These are phyloP conservation scores for Mesopsocus fuscifrons DNA, from an alignment of 2,888 invertebrate species.

Conservation along the genomic window DNA sequence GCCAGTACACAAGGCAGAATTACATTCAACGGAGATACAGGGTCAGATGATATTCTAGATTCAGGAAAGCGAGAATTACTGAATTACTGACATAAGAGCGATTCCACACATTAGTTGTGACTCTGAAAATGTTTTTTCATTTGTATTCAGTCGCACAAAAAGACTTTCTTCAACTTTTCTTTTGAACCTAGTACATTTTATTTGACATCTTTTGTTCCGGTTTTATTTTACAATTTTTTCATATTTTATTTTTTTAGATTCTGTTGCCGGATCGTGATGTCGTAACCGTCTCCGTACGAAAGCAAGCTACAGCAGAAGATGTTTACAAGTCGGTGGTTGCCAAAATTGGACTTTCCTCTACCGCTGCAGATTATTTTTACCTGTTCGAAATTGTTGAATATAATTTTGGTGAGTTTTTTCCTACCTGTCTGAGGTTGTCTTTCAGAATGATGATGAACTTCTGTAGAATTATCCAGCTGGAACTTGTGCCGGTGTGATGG, in stretches of 20 bases:
- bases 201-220: constrained; percentile 9
- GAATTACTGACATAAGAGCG: too few relatives aligned
- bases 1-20: too few relatives aligned
- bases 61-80: too few relatives aligned
- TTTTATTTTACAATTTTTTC: constrained; percentile 5
- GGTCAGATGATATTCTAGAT: too few relatives aligned
- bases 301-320: constrained; percentile 75
- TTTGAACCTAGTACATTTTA: too few relatives aligned
- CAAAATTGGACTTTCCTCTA: constrained; percentile 61
- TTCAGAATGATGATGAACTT: too few relatives aligned
- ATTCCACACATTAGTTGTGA: too few relatives aligned
- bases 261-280: constrained; percentile 83
- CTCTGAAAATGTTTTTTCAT: too few relatives aligned
- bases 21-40: too few relatives aligned
- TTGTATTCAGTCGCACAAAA: too few relatives aligned
- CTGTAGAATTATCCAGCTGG: constrained; percentile 5
- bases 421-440: constrained; percentile 15
- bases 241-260: constrained; percentile 27
- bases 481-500: not conserved
- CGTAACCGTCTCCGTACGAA: constrained; percentile 69
- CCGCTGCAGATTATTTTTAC: constrained; percentile 79
- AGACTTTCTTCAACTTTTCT: too few relatives aligned
- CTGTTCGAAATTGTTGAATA: constrained; percentile 95
- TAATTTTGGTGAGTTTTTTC: constrained; percentile 63
- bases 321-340: constrained; percentile 77